These are phyloP conservation scores for Halichondria panicea DNA, from an alignment of 37 sponge, comb jelly and placozoan species.

Conservation along the genomic window DNA sequence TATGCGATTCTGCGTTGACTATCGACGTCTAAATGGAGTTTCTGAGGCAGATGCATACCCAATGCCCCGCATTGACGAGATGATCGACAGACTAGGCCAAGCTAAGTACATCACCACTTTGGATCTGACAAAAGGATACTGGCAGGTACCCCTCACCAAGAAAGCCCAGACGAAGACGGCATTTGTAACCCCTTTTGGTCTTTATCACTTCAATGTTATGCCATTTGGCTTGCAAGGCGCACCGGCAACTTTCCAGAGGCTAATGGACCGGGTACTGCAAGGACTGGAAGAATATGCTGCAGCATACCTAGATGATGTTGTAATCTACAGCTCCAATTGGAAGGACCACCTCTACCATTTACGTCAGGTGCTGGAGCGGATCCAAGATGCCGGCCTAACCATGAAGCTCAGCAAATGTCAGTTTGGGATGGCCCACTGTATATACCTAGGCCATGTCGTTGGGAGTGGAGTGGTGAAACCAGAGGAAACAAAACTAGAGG, in stretches of 20 bases:
- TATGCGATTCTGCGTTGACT: conserved; percentile 66
- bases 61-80: conserved; percentile 60
- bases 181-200: conserved; percentile 48
- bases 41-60: conserved; percentile 59
- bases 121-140: conserved; percentile 64
- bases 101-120: conserved; percentile 43
- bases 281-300: neutral
- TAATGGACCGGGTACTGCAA: conserved; percentile 41
- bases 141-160: conserved; percentile 55
- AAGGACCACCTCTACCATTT: neutral
- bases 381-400: conserved; percentile 12
- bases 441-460: conserved; percentile 52
- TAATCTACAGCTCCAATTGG: conserved; percentile 24
- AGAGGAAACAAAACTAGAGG: conserved; percentile 42
- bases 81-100: conserved; percentile 25
- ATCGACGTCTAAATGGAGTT: conserved; percentile 50
- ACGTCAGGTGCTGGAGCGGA: conserved; percentile 7
- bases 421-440: too few species aligned
- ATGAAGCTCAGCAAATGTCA: conserved; percentile 18
- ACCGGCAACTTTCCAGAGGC: conserved; percentile 50
- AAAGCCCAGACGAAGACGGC: conserved; percentile 48
- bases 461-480: conserved; percentile 12
- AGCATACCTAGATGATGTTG: conserved; percentile 42
- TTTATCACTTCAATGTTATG: conserved; percentile 60
- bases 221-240: too few species aligned